These are phyloP conservation scores for Leucoptera coffeella DNA, from an alignment of 2,888 invertebrate genomes.

Conservation along the genomic window DNA sequence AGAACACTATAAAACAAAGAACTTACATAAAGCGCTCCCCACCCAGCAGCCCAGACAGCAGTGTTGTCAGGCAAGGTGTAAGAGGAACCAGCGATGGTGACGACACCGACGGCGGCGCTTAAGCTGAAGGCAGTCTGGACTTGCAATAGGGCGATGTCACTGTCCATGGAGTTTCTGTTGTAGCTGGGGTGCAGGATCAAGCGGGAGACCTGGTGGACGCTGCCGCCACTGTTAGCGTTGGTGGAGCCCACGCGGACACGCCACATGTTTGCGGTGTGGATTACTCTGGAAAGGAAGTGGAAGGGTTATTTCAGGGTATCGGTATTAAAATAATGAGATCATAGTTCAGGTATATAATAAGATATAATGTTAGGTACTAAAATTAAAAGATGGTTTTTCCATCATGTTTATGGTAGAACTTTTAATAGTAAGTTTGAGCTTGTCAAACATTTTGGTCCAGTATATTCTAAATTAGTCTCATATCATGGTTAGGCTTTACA, in stretches of 20 bases:
- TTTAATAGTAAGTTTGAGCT: too few species aligned
- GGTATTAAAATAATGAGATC: background rate
- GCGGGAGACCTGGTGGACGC: constrained; percentile 8
- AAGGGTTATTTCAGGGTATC: background rate
- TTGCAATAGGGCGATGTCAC: constrained; percentile 22
- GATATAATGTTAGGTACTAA: too few species aligned
- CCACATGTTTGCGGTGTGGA: constrained; percentile 9
- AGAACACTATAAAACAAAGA: background rate
- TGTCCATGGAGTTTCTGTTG: constrained; percentile 10
- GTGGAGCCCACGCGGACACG: constrained; percentile 17
- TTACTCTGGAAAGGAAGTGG: background rate
- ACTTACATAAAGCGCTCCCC: constrained; percentile 22
- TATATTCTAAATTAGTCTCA: too few species aligned
- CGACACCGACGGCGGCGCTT: constrained; percentile 9
- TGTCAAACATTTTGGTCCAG: too few species aligned
- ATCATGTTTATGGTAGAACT: too few species aligned
- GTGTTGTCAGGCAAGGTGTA: constrained; percentile 16
- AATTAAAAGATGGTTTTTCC: background rate
- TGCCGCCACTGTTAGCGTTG: constrained; percentile 15
- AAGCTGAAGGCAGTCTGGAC: constrained; percentile 10
- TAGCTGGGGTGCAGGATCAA: constrained; percentile 19
- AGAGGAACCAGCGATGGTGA: constrained; percentile 13
- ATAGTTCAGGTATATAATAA: too few species aligned
- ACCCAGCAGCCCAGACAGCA: constrained; percentile 25
- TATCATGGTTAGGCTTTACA: too few species aligned